Evolutionary conservation across 53 echinoderm and acorn worm genomes (phyloP), one percentile per base, ranked within the genome.

Genomic region (Crossaster papposus): DNA sequence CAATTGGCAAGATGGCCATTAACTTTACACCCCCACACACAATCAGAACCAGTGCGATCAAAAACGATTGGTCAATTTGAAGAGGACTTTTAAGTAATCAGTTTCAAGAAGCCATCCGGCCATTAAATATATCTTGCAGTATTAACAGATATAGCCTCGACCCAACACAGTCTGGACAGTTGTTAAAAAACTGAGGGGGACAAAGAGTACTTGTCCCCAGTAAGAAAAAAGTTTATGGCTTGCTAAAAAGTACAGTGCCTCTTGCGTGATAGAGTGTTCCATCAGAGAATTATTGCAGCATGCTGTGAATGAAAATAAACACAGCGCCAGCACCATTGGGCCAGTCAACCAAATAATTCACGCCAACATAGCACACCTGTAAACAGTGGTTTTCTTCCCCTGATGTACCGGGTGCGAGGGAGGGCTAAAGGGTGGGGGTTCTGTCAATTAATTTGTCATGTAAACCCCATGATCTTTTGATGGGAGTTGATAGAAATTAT

Each of bases 291-390:
- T 38, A 85, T 68, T 85, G 74, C 51, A 72, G 76, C 87, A 77
- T 0, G 87, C 87, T 87, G 87, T 75, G 87, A 87, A 53, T 28
- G 55, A 87, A 77, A 77, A 77, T 76, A 87, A 87, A 87, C 87
- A 87, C 62, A 87, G 30, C 62, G 34, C 34, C n/a, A 29, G 17
- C 18, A 37, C 36, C 36, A 15, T 55, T 30, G 34, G 18, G 38
- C 62, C 76, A 76, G 64, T 31, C 64, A 0, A 65, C 31, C 28
- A 82, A n/a, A 82, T 64, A 65, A 64, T 82, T 65, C n/a, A 65
- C 23, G 1, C 1, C 52, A 62, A 75, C 76, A 77, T 87, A 30
- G 63, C 32, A 17, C 87, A 62, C 76, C 35, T 87, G 76, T 58
- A 80, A 54, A 54, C 58, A 54, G 18, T 13, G 54, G 54, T 17